Percentiles rank a stretch among this genome's conserved stretches.
phyloP scores from a whole-genome alignment of 2,113 vertebrate species.

The Noctilio leporinus region DNA sequence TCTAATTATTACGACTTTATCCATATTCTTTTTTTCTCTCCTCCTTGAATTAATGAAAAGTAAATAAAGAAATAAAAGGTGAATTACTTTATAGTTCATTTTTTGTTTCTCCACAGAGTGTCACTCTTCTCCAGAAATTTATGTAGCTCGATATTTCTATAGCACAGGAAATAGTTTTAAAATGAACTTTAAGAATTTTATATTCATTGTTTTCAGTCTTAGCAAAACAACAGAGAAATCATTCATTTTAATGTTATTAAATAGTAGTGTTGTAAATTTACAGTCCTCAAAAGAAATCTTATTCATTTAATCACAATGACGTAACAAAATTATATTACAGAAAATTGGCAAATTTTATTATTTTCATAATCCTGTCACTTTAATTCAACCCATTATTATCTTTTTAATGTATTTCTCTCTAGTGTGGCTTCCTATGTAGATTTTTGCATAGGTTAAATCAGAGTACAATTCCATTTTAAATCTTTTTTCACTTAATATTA shows the following conservation, averaged over 20 bases:
- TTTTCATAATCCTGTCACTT: neutral
- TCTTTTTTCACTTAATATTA: neutral
- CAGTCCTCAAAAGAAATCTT: constrained; percentile 30
- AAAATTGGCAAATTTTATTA: constrained; percentile 46
- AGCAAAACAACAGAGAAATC: constrained; percentile 36
- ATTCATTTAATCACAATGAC: constrained; percentile 39
- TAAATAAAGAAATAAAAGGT: neutral
- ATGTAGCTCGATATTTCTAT: neutral
- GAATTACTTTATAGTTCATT: constrained; percentile 17
- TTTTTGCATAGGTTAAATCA: neutral
- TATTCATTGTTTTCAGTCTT: constrained; percentile 40
- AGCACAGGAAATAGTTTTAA: constrained; percentile 13
- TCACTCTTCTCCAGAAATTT: constrained; percentile 56
- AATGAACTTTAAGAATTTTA: constrained; percentile 23
- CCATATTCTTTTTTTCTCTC: neutral
- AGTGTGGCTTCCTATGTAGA: neutral
- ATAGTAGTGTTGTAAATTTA: constrained; percentile 34
- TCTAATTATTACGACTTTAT: neutral
- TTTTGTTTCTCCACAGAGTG: constrained; percentile 57
- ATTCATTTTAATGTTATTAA: constrained; percentile 52
- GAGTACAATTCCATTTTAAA: neutral
- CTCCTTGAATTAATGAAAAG: neutral
- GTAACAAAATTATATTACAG: constrained; percentile 27
- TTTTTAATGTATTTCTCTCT: constrained; percentile 32
- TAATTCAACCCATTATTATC: constrained; percentile 23